Conservation (phyloP, 2,888 invertebrate species). For the Drosophila kuntzei region DNA sequence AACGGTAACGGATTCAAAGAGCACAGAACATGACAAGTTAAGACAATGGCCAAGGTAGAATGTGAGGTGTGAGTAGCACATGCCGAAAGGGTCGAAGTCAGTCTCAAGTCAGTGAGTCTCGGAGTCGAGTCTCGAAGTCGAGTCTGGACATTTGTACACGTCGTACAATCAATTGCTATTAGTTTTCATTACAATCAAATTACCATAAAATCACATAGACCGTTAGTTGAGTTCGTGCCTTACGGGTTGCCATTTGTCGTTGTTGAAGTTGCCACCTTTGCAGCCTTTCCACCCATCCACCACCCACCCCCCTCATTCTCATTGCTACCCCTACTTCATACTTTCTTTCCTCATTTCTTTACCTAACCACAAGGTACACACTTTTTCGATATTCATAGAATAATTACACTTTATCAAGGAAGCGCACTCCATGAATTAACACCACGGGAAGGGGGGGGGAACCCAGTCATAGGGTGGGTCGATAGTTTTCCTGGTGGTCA, state of each 20-base stretch:
- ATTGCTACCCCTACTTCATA: neutral
- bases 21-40: conserved; percentile 13
- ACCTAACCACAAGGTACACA: conserved; percentile 51
- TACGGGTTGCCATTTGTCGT: conserved; percentile 58
- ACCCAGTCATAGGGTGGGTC: neutral
- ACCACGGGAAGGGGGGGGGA: conserved; percentile 35
- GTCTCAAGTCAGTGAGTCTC: neutral
- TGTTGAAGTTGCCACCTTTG: conserved; percentile 12
- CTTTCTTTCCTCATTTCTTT: neutral
- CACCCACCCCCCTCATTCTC: too few relatives aligned
- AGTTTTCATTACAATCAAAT: conserved; percentile 79
- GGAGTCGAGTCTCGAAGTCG: neutral
- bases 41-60: conserved; percentile 23
- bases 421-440: conserved; percentile 74
- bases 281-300: neutral
- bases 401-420: conserved; percentile 80
- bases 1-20: conserved; percentile 2
- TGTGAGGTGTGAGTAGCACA: neutral
- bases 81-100: conserved; percentile 28
- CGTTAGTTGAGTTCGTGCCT: conserved; percentile 60
- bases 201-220: conserved; percentile 78
- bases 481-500: conserved; percentile 41
- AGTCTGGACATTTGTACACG: conserved; percentile 62
- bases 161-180: conserved; percentile 81
- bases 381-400: conserved; percentile 81